A percentile compares a stretch with the other conserved stretches of the same genome.
These are phyloP conservation scores for Elachura formosa DNA, from an alignment of 2,113 vertebrate species.

Conservation along the genomic window DNA sequence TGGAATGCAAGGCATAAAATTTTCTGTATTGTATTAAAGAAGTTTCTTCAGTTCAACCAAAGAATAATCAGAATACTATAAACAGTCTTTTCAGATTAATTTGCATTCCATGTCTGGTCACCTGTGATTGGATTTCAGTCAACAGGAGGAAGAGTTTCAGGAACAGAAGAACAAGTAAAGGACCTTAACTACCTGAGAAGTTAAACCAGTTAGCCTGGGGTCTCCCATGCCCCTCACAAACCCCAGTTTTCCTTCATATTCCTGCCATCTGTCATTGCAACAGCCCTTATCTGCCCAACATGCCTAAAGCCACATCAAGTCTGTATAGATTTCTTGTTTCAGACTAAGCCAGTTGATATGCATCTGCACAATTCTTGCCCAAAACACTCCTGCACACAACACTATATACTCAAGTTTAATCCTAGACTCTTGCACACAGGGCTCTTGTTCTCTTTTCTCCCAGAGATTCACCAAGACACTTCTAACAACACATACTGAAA, in stretches of 20 bases:
- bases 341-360: background rate
- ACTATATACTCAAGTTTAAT: background rate
- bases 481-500: background rate
- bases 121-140: background rate
- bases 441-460: background rate
- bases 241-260: background rate
- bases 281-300: background rate
- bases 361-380: background rate
- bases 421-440: background rate
- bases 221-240: background rate
- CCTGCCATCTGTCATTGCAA: background rate
- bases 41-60: background rate
- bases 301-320: background rate
- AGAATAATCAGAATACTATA: background rate
- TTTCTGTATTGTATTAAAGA: background rate
- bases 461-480: background rate
- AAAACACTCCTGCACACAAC: background rate
- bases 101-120: background rate
- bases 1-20: background rate
- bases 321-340: background rate
- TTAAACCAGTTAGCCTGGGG: background rate
- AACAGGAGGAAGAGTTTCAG: background rate
- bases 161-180: background rate
- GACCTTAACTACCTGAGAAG: background rate
- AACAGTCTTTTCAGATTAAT: background rate